phyloP scores from a whole-genome alignment of 2,797 vertebrate species.

The Taenioides sp. region DNA sequence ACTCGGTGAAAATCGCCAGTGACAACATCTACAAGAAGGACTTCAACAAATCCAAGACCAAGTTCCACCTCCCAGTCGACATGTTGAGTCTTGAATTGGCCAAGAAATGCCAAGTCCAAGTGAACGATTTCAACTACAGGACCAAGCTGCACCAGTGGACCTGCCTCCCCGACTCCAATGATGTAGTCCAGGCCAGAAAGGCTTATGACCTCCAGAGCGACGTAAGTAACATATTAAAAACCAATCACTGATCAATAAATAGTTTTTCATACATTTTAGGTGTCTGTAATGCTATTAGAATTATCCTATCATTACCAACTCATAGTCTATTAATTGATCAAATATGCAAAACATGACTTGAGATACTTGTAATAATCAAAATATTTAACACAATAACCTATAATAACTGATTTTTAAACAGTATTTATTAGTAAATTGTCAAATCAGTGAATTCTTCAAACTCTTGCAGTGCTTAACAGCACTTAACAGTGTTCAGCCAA shows the following conservation, averaged over 20 bases:
- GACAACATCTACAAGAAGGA: constrained; percentile 91
- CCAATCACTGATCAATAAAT: not conserved
- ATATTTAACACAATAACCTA: too few relatives aligned
- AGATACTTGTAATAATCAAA: too few relatives aligned
- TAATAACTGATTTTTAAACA: too few relatives aligned
- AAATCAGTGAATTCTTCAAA: too few relatives aligned
- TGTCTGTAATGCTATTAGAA: not conserved
- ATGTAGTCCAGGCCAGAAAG: constrained; percentile 88
- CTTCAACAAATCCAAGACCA: constrained; percentile 90
- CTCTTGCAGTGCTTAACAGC: too few relatives aligned
- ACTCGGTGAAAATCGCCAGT: constrained; percentile 87
- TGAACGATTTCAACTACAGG: constrained; percentile 87
- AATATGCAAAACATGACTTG: too few relatives aligned
- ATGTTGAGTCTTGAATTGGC: constrained; percentile 88
- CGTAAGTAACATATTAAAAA: constrained; percentile 72
- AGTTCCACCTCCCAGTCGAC: constrained; percentile 85
- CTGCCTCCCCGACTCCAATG: constrained; percentile 91
- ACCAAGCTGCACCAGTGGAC: constrained; percentile 88
- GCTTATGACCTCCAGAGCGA: constrained; percentile 90
- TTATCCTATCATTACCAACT: not conserved
- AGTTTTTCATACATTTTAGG: not conserved
- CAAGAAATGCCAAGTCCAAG: constrained; percentile 89
- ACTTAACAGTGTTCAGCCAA: not conserved
- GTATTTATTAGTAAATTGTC: too few relatives aligned
- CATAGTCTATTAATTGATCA: too few relatives aligned